phyloP scores from a whole-genome alignment of 1,140 invertebrate genomes.

The Pseudomyrmex cubaensis region DNA sequence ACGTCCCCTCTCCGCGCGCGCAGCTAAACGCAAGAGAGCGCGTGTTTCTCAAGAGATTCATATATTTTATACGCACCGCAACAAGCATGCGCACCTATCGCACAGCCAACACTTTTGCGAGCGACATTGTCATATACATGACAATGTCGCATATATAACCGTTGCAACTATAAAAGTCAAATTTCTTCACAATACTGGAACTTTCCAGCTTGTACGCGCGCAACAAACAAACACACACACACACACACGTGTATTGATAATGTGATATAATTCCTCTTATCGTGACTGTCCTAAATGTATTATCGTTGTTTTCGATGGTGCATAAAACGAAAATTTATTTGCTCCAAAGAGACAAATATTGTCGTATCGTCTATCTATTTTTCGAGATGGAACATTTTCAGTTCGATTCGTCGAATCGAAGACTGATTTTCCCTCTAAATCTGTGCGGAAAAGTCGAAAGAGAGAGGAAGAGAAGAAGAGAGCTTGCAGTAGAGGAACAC shows the following conservation, averaged over 20 bases:
- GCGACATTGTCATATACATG: no score
- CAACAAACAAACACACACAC: no score
- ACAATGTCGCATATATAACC: no score
- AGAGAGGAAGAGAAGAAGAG: neutral
- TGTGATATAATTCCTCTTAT: neutral
- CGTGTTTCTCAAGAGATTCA: slow-evolving; percentile 12
- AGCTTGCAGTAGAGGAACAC: neutral
- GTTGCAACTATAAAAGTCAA: no score
- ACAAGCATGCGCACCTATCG: no score
- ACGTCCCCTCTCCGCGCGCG: neutral
- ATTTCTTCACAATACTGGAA: neutral
- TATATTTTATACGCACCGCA: neutral
- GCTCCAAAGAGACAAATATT: neutral
- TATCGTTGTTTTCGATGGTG: slow-evolving; percentile 1
- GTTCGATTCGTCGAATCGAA: no score
- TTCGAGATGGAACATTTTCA: no score
- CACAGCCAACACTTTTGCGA: no score
- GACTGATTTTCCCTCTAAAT: no score
- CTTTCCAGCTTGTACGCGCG: neutral
- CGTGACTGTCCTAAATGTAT: neutral
- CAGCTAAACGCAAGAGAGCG: neutral
- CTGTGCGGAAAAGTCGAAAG: neutral
- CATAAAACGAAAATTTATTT: neutral
- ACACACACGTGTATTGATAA: no score
- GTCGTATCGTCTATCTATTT: neutral